phyloP scores from a whole-genome alignment of 2,888 invertebrate genomes.

The Bugula neritina region DNA sequence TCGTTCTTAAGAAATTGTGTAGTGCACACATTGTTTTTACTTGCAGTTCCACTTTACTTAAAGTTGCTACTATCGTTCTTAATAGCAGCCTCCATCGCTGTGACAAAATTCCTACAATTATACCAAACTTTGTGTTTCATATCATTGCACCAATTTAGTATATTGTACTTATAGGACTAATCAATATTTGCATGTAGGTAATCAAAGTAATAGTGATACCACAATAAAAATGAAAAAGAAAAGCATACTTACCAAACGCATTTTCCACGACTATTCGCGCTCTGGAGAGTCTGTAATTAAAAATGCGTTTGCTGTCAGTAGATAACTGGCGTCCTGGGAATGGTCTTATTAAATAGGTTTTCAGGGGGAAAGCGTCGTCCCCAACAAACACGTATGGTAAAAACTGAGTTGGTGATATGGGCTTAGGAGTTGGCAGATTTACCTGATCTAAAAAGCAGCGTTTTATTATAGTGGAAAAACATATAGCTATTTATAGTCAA shows the following conservation, averaged over 20 bases:
- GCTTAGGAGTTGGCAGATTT: background rate
- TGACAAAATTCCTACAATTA: slow-evolving; percentile 16
- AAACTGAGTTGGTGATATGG: too few species aligned
- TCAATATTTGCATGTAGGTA: too few species aligned
- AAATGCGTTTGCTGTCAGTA: background rate
- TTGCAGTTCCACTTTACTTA: background rate
- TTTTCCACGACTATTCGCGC: slow-evolving; percentile 8
- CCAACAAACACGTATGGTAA: slow-evolving; percentile 2
- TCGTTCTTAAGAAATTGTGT: background rate
- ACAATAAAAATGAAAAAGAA: too few species aligned
- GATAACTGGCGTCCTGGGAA: background rate
- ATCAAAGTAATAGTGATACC: too few species aligned
- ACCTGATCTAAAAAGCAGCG: too few species aligned
- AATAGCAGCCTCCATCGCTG: slow-evolving; percentile 2
- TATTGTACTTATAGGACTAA: too few species aligned
- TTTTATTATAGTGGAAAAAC: too few species aligned
- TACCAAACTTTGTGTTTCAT: too few species aligned
- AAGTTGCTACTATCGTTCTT: background rate
- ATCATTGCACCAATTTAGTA: too few species aligned
- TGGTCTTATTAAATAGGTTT: background rate
- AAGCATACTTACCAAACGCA: slow-evolving; percentile 14
- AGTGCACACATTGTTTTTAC: background rate
- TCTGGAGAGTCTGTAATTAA: slow-evolving; percentile 1
- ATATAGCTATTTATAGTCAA: too few species aligned
- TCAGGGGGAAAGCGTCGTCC: slow-evolving; percentile 10